Evolutionary conservation across 2,888 invertebrate species (phyloP).

Genomic region (Sesia bembeciformis): DNA sequence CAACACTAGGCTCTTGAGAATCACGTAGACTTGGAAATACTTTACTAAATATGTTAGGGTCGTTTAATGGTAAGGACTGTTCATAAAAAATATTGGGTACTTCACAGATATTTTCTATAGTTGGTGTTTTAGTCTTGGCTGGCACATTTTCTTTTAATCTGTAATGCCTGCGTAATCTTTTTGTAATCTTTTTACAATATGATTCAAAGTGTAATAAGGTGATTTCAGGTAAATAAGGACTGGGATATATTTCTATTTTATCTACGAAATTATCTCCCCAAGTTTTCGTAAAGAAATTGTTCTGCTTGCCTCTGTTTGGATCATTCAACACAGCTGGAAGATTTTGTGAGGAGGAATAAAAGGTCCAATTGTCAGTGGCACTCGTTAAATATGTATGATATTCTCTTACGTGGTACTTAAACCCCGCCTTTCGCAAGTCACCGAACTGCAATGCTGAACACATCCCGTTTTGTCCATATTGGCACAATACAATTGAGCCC

Average conservation of each 20-base stretch:
- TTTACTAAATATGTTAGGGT: constrained; percentile 85
- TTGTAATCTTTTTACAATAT: constrained; percentile 86
- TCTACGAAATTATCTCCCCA: constrained; percentile 98
- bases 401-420: constrained; percentile 87
- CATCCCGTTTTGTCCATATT: constrained; percentile 90
- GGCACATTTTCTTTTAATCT: constrained; percentile 64
- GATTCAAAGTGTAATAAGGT: constrained; percentile 88
- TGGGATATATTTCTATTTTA: constrained; percentile 82
- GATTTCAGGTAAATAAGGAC: constrained; percentile 88
- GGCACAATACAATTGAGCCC: constrained; percentile 89
- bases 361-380: constrained; percentile 80
- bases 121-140: constrained; percentile 58
- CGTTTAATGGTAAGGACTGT: constrained; percentile 84
- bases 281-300: constrained; percentile 95
- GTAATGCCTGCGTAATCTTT: constrained; percentile 77
- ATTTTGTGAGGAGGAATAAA: constrained; percentile 94
- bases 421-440: constrained; percentile 90
- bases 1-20: constrained; percentile 74
- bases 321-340: constrained; percentile 97
- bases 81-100: constrained; percentile 91
- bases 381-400: constrained; percentile 67
- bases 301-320: constrained; percentile 92
- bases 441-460: constrained; percentile 91
- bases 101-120: constrained; percentile 71
- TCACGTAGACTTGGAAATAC: constrained; percentile 84